Evolutionary conservation across 2,888 invertebrate genomes (phyloP).

Genomic region (Oxyscelio sp.): DNA sequence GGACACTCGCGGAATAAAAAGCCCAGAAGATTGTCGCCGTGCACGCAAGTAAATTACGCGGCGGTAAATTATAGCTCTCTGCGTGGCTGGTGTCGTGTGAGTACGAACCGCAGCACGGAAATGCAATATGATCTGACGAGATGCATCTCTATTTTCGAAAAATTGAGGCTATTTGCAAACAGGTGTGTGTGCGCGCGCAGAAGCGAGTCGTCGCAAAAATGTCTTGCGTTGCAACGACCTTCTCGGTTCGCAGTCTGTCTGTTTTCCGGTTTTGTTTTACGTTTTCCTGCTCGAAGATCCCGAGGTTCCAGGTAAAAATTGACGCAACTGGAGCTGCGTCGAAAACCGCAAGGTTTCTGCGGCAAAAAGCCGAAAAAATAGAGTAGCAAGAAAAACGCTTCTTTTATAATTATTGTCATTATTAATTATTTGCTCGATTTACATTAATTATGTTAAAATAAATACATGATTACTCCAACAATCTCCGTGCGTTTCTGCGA

Average conservation of each 20-base stretch:
- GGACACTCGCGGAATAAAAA: conserved; percentile 28
- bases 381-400: background rate
- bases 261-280: conserved; percentile 53
- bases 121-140: conserved; percentile 61
- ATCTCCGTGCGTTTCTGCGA: too few species aligned
- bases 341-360: conserved; percentile 1
- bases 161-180: conserved; percentile 44
- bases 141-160: conserved; percentile 67
- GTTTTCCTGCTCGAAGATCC: conserved; percentile 32
- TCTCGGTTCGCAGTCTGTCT: conserved; percentile 36
- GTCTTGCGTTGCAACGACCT: conserved; percentile 59
- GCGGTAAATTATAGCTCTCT: conserved; percentile 57
- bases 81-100: conserved; percentile 43
- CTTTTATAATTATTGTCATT: background rate
- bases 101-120: conserved; percentile 64
- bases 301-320: conserved; percentile 11
- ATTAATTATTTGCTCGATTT: background rate
- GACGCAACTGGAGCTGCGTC: conserved; percentile 7
- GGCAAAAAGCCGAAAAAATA: background rate
- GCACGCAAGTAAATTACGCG: conserved; percentile 61
- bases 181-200: conserved; percentile 15
- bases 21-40: conserved; percentile 47
- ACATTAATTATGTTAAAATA: background rate
- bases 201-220: conserved; percentile 33
- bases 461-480: background rate